These are phyloP conservation scores for Eupleurogrammus muticus DNA, from an alignment of 2,797 vertebrate species.

Conservation along the genomic window DNA sequence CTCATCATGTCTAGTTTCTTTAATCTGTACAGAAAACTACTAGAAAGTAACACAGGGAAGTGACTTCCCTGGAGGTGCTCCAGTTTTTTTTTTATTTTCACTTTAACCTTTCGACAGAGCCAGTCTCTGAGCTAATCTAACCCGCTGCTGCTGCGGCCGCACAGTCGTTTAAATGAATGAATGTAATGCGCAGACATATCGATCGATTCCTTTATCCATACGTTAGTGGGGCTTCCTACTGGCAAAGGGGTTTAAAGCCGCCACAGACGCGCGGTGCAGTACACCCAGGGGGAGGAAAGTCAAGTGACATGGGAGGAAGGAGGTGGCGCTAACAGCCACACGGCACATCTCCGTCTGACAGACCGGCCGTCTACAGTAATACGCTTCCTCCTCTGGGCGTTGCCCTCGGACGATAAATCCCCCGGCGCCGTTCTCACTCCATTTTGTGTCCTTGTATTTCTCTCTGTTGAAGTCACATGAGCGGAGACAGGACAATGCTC, in stretches of 20 bases:
- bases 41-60: not conserved
- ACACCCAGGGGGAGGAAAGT: not conserved
- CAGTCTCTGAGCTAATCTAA: not conserved
- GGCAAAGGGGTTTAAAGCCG: not conserved
- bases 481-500: constrained; percentile 39
- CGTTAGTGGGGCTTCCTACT: not conserved
- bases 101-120: not conserved
- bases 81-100: not conserved
- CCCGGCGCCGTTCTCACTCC: constrained; percentile 30
- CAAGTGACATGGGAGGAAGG: constrained; percentile 14
- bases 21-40: not conserved
- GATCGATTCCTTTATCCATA: not conserved
- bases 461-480: constrained; percentile 54
- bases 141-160: not conserved
- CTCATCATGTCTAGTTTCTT: not conserved
- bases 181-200: not conserved
- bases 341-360: constrained; percentile 36
- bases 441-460: constrained; percentile 58
- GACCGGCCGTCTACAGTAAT: constrained; percentile 32
- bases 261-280: not conserved
- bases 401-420: constrained; percentile 45
- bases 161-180: not conserved
- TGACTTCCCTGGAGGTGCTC: not conserved
- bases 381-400: constrained; percentile 32
- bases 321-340: constrained; percentile 25